These are phyloP conservation scores for Apis cerana DNA, from an alignment of 1,140 invertebrate genomes.

Conservation along the genomic window DNA sequence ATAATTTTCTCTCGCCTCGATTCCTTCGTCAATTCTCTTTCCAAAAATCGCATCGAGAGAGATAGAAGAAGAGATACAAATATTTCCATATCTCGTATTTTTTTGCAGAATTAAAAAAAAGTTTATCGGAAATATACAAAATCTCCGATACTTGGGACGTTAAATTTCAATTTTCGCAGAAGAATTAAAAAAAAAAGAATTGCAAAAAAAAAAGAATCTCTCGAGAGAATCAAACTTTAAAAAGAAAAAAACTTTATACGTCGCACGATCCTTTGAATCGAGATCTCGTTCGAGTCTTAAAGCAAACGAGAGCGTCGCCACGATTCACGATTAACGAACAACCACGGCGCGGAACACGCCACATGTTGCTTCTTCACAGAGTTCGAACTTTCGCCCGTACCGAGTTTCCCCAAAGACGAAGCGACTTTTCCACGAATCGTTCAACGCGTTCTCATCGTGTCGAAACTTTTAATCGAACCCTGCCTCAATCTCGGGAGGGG, in stretches of 20 bases:
- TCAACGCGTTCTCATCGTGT: too few relatives aligned
- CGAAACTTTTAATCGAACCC: constrained; percentile 12
- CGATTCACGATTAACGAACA: constrained; percentile 12
- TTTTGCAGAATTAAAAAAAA: too few relatives aligned
- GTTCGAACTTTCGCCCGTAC: constrained; percentile 3
- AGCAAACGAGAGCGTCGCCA: background rate
- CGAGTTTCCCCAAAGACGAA: background rate
- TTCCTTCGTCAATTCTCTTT: too few relatives aligned
- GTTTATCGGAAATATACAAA: too few relatives aligned
- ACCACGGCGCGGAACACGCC: background rate
- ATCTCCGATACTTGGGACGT: too few relatives aligned
- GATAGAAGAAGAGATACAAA: too few relatives aligned
- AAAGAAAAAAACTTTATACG: background rate
- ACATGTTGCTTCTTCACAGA: constrained; percentile 41
- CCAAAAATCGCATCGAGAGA: too few relatives aligned
- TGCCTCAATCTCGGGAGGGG: background rate
- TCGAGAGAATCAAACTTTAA: background rate
- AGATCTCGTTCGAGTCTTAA: background rate
- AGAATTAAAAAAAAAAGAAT: too few relatives aligned
- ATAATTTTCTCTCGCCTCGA: too few relatives aligned
- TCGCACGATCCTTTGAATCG: background rate
- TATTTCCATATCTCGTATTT: background rate
- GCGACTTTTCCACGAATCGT: too few relatives aligned
- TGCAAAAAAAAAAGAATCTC: too few relatives aligned
- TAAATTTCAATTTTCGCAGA: background rate